Conservation (phyloP, 1,140 invertebrate species). For the Magallana angulata region DNA sequence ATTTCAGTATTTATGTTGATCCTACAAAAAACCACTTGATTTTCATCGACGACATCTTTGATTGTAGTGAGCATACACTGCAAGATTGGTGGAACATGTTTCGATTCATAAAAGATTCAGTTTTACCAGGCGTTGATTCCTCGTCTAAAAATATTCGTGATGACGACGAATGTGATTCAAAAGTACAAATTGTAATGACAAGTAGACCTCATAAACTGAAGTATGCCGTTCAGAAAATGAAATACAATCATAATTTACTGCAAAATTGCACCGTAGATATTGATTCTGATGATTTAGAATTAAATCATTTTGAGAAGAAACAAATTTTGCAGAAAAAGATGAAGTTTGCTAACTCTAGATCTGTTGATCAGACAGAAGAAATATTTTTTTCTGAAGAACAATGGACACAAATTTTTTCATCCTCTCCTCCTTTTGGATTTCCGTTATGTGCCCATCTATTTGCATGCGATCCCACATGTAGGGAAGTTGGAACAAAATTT, state of each 20-base stretch:
- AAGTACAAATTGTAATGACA: background rate
- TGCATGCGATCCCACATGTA: background rate
- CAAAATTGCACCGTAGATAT: background rate
- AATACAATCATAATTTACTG: background rate
- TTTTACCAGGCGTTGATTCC: background rate
- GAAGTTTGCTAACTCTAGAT: background rate
- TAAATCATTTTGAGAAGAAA: background rate
- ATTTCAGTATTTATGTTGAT: background rate
- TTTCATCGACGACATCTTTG: slow-evolving; percentile 17
- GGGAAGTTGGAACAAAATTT: background rate
- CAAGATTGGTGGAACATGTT: background rate
- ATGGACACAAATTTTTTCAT: background rate
- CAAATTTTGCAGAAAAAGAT: background rate
- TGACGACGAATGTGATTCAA: background rate
- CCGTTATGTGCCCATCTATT: slow-evolving; percentile 5
- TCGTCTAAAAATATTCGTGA: background rate
- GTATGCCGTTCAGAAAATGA: background rate
- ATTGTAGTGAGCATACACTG: background rate
- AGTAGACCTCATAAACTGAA: background rate
- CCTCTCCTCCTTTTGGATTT: slow-evolving; percentile 6
- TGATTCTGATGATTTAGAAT: background rate
- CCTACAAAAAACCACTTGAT: background rate
- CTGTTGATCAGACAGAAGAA: background rate
- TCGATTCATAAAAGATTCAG: background rate
- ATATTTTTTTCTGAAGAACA: background rate